These are phyloP conservation scores for Euzophera pinguis DNA, from an alignment of 2,888 invertebrate genomes.

Conservation along the genomic window DNA sequence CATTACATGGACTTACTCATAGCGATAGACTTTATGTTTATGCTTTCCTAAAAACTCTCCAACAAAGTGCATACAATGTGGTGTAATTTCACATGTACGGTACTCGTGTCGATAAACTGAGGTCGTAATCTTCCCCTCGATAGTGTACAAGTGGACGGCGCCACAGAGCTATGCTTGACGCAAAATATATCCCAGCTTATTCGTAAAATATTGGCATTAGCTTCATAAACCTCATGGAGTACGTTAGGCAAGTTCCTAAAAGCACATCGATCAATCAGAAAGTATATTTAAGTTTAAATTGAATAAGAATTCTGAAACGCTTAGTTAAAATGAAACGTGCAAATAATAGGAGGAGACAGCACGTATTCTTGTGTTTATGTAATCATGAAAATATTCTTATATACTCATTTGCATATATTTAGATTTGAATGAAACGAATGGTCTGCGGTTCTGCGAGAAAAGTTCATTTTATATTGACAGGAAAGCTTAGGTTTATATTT, in stretches of 20 bases:
- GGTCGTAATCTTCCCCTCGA: constrained; percentile 15
- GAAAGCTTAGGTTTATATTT: too few species aligned
- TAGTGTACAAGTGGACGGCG: constrained; percentile 9
- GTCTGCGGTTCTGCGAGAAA: too few species aligned
- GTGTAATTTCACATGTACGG: constrained; percentile 15
- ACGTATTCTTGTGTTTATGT: too few species aligned
- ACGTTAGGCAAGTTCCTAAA: background rate
- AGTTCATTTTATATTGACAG: too few species aligned
- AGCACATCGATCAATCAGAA: too few species aligned
- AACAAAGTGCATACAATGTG: constrained; percentile 16
- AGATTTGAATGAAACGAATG: too few species aligned
- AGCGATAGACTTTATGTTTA: background rate
- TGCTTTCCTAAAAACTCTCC: background rate
- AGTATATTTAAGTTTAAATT: too few species aligned
- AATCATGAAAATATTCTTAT: too few species aligned
- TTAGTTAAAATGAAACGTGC: too few species aligned
- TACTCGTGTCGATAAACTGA: constrained; percentile 10
- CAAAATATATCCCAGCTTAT: background rate
- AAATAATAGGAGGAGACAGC: too few species aligned
- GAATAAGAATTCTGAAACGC: too few species aligned
- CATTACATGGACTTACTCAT: background rate
- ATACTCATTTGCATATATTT: too few species aligned
- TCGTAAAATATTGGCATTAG: background rate
- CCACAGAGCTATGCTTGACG: constrained; percentile 2
- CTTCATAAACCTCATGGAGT: background rate